Evolutionary conservation across 2,888 invertebrate genomes (phyloP).

Genomic region (Bhutanitis thaidina): DNA sequence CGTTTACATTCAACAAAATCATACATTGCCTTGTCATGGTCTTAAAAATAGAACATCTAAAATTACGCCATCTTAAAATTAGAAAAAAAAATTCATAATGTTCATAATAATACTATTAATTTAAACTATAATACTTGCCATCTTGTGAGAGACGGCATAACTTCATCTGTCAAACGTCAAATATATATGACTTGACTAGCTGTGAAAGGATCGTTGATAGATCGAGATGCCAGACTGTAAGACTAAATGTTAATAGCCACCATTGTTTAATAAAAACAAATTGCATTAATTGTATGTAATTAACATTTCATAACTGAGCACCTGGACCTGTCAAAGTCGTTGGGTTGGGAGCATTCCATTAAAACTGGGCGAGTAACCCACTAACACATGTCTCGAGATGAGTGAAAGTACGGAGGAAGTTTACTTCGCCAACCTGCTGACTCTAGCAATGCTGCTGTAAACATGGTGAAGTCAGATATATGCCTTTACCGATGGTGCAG

Average conservation of each 20-base stretch:
- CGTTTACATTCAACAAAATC: conserved; percentile 38
- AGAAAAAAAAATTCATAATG: conserved; percentile 48
- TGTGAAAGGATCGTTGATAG: conserved; percentile 51
- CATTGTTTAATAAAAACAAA: conserved; percentile 5
- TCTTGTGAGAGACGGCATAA: conserved; percentile 37
- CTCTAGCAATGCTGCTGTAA: too few relatives aligned
- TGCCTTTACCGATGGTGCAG: too few relatives aligned
- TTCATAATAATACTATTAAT: conserved; percentile 56
- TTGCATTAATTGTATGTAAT: background rate
- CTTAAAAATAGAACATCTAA: conserved; percentile 69
- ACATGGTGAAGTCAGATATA: too few relatives aligned
- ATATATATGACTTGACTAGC: conserved; percentile 69
- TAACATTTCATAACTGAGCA: too few relatives aligned
- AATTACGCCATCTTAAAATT: conserved; percentile 74
- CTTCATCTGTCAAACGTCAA: conserved; percentile 50
- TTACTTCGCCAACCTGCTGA: too few relatives aligned
- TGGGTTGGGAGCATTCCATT: too few relatives aligned
- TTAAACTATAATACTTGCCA: conserved; percentile 63
- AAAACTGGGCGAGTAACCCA: too few relatives aligned
- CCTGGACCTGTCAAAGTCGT: too few relatives aligned
- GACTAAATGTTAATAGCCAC: conserved; percentile 12
- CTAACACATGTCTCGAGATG: too few relatives aligned
- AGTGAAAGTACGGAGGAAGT: too few relatives aligned
- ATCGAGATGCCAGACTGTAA: conserved; percentile 19
- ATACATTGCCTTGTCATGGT: conserved; percentile 74